Base-by-base conservation (phyloP, 2,888 invertebrate genomes). In the Nomada ruficornis region DNA sequence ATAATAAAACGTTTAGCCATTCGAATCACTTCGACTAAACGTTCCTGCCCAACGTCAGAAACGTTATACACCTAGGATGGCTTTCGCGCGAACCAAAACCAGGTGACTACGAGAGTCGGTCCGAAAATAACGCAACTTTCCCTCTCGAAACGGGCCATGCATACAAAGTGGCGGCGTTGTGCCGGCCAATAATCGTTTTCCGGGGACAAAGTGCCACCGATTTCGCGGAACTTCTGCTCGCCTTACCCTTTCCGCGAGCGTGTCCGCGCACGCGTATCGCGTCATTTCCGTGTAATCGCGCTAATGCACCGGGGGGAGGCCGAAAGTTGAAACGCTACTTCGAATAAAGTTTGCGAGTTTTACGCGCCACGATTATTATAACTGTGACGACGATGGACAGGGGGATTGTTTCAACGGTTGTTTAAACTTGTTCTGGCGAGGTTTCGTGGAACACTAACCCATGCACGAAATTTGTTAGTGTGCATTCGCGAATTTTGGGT, bases 81-180 rank as follows among this genome's bases (percentile, higher is more conserved):
- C 63, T 85, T 83, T 83, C 80, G 77, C 73, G 77, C 75, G 63
- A 77, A 83, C 71, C 81, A 67, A 74, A 76, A 54, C 73, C 87
- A 74, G 73, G 70, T 57, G 80, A 78, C 59, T 75, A 65, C 74
- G 68, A 44, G 55, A 57, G 26, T 23, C 67, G 73, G 70, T 69
- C 78, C 78, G 73, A 87, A 86, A 86, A 87, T 87, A 87, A 87
- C 74, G 76, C 36, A 62, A 80, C 86, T 86, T 86, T 86, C 86
- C 87, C 86, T 86, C 76, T 87, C 80, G 80, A 52, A 36, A 74
- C 71, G 80, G 50, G 78, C 64, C 63, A 55, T 55, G 86, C 87
- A 85, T 87, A 80, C 82, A 77, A 82, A 86, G 71, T 60, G 70
- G 59, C 78, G 64, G 36, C 44, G 67, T 68, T 36, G 71, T 81